These are phyloP conservation scores for Clarias fuscus DNA, from an alignment of 2,797 vertebrate genomes.

Conservation along the genomic window DNA sequence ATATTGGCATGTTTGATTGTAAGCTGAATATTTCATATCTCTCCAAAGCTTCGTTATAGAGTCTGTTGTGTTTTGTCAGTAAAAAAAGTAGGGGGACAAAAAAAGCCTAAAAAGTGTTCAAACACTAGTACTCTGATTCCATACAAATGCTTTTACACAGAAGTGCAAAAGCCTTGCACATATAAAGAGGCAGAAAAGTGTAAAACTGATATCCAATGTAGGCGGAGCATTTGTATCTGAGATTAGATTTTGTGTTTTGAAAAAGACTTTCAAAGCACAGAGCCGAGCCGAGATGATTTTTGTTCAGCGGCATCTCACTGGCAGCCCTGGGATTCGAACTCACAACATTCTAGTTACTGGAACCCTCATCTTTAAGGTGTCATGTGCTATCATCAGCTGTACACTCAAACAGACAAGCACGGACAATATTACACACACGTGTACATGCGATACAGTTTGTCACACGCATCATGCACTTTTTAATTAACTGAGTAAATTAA, in stretches of 20 bases:
- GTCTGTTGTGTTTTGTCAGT: background rate
- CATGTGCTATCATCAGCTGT: background rate
- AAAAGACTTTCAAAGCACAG: background rate
- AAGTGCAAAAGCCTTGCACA: background rate
- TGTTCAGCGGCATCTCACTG: too few species aligned
- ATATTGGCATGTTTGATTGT: background rate
- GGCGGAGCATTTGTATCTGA: background rate
- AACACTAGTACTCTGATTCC: background rate
- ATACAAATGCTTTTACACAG: background rate
- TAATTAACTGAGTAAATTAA: background rate
- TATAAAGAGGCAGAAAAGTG: background rate
- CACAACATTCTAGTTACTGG: background rate
- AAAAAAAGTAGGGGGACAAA: too few species aligned
- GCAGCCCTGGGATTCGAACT: background rate
- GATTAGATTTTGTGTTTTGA: background rate
- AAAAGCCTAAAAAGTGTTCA: background rate
- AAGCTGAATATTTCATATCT: background rate
- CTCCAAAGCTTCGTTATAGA: background rate
- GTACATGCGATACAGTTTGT: background rate
- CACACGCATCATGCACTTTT: background rate
- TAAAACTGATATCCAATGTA: background rate
- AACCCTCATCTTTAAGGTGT: background rate
- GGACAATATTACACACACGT: background rate
- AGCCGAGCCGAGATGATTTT: background rate
- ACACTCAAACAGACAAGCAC: background rate